Conservation (phyloP, 2,113 vertebrate species). For the Brevimyrus niger region DNA sequence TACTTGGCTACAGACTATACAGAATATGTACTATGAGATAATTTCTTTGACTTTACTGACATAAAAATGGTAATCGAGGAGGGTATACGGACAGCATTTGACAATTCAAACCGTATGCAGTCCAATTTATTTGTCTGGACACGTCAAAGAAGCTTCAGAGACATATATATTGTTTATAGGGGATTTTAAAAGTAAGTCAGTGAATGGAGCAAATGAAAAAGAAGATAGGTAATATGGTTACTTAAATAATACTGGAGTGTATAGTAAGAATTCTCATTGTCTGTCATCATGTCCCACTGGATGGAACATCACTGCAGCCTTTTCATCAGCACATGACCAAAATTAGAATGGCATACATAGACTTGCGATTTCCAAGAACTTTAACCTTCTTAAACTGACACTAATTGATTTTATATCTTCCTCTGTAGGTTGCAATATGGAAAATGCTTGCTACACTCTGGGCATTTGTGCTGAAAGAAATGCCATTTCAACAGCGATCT, state of each 20-base stretch:
- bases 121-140: neutral
- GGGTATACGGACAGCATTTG: neutral
- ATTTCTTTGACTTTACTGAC: neutral
- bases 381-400: neutral
- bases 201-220: neutral
- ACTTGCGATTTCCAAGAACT: neutral
- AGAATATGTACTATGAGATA: neutral
- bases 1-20: neutral
- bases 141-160: neutral
- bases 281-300: neutral
- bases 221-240: neutral
- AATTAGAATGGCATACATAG: neutral
- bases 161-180: neutral
- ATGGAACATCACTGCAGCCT: neutral
- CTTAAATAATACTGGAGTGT: neutral
- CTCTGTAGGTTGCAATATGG: conserved; percentile 80
- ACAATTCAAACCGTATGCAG: neutral
- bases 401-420: neutral
- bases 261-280: neutral
- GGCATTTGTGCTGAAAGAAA: conserved; percentile 77
- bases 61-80: neutral
- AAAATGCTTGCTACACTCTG: conserved; percentile 73
- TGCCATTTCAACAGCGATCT: conserved; percentile 79
- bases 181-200: neutral
- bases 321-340: neutral